Percentiles rank a stretch among this genome's conserved stretches.
phyloP scores from a whole-genome alignment of 2,797 vertebrate species.

The Gouania willdenowi region DNA sequence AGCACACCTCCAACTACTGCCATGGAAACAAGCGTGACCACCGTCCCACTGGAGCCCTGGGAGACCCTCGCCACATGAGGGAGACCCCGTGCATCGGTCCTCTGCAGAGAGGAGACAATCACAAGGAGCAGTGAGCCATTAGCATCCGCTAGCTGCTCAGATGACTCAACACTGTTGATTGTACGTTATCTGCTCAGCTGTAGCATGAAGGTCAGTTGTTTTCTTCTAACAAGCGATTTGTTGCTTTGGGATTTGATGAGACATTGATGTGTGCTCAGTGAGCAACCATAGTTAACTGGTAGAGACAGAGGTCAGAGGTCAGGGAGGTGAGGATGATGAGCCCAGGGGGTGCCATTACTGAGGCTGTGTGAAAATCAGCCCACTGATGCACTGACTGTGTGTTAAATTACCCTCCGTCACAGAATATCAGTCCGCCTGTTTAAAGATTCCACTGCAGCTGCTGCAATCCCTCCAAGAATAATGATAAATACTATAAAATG shows the following conservation, averaged over 20 bases:
- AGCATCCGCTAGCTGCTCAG: too few species aligned
- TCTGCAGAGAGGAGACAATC: slow-evolving; percentile 62
- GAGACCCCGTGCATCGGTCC: slow-evolving; percentile 78
- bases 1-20: slow-evolving; percentile 85
- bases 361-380: slow-evolving; percentile 14
- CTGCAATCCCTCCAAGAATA: too few species aligned
- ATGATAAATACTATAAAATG: too few species aligned
- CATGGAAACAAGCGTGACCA: slow-evolving; percentile 88
- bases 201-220: slow-evolving; percentile 31
- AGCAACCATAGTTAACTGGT: slow-evolving; percentile 18
- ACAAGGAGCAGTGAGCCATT: slow-evolving; percentile 1
- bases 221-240: neutral
- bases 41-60: slow-evolving; percentile 81
- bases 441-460: too few species aligned
- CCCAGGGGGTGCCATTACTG: slow-evolving; percentile 13
- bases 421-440: too few species aligned
- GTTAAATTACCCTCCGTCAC: too few species aligned
- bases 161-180: too few species aligned
- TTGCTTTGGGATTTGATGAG: slow-evolving; percentile 10
- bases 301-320: slow-evolving; percentile 26
- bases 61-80: slow-evolving; percentile 74
- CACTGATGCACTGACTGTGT: too few species aligned
- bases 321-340: neutral
- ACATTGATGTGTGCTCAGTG: slow-evolving; percentile 9
- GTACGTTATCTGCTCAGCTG: too few species aligned